These are phyloP conservation scores for Desmophyllum pertusum DNA, from an alignment of 92 coral and sea anemone genomes.

Conservation along the genomic window DNA sequence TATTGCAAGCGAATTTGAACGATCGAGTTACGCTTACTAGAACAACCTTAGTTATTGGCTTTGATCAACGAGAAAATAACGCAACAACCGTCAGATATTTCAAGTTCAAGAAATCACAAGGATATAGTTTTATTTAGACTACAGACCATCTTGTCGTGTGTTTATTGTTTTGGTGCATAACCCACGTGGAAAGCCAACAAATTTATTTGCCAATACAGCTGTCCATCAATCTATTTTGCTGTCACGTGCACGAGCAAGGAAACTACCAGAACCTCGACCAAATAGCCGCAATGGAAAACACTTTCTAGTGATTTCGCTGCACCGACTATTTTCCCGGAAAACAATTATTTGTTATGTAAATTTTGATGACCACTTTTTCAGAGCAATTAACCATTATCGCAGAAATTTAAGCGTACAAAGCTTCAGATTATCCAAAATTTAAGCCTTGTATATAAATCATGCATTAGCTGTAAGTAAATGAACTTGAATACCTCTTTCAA, in stretches of 20 bases:
- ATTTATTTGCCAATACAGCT: background rate
- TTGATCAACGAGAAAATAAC: background rate
- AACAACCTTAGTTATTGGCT: background rate
- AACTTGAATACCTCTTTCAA: too few relatives aligned
- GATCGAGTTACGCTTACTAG: background rate
- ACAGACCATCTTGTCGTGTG: background rate
- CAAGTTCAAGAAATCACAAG: background rate
- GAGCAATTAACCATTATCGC: too few relatives aligned
- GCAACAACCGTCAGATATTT: background rate
- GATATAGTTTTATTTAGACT: background rate
- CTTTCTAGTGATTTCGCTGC: background rate
- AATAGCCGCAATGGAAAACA: background rate
- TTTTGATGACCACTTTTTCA: background rate
- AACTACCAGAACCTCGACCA: conserved; percentile 13
- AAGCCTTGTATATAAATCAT: too few relatives aligned
- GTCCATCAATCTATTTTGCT: background rate
- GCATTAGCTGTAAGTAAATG: too few relatives aligned
- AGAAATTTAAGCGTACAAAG: too few relatives aligned
- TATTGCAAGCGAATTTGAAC: background rate
- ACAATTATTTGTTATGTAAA: background rate
- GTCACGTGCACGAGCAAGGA: background rate
- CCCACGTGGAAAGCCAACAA: background rate
- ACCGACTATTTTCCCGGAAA: background rate
- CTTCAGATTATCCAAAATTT: too few relatives aligned
- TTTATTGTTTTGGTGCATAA: background rate